Conservation (phyloP, 2,797 vertebrate genomes). For the Leucoraja ocellata region DNA sequence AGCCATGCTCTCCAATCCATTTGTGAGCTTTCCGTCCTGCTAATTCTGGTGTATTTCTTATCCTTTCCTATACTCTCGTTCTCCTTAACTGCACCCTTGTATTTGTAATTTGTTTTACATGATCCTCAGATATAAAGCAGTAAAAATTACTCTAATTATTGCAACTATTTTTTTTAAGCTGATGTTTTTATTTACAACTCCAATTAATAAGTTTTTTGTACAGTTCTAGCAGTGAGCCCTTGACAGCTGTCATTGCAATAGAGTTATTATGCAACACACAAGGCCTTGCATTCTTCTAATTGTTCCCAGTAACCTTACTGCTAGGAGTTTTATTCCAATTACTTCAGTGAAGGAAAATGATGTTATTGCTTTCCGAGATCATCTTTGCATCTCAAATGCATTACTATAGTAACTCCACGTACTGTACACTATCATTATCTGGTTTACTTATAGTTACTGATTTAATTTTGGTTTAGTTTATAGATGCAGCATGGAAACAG, state of each 20-base stretch:
- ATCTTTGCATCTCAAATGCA: background rate
- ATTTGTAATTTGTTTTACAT: background rate
- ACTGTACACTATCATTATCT: too few species aligned
- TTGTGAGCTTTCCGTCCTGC: too few species aligned
- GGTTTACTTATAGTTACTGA: too few species aligned
- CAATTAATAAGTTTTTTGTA: background rate
- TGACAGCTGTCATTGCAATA: constrained; percentile 24
- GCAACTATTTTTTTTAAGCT: background rate
- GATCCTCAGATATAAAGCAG: background rate
- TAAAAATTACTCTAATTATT: background rate
- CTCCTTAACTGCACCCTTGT: too few species aligned
- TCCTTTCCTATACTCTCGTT: too few species aligned
- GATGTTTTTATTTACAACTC: background rate
- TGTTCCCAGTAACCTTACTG: background rate
- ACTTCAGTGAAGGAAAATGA: background rate
- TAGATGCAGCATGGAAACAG: too few species aligned
- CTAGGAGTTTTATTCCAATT: background rate
- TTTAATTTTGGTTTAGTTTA: too few species aligned
- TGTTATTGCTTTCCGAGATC: background rate
- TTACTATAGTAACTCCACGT: too few species aligned
- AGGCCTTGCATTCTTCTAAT: background rate
- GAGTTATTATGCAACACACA: background rate
- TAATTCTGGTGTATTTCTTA: too few species aligned
- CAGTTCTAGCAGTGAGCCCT: background rate
- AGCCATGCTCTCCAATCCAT: too few species aligned